Conservation (phyloP, 2,113 vertebrate genomes). For the Xenus cinereus region DNA sequence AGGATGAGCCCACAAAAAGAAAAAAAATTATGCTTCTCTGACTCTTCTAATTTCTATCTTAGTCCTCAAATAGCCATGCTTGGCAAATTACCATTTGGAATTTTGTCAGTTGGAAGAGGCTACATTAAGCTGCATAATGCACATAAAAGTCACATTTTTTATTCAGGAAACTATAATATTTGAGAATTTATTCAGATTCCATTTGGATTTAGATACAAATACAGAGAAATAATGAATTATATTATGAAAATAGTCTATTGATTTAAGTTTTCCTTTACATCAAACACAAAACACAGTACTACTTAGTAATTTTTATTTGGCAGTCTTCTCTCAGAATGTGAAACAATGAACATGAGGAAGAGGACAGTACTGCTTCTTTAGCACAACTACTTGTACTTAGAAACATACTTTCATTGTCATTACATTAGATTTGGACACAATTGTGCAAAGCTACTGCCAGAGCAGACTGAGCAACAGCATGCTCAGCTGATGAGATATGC, state of each 20-base stretch:
- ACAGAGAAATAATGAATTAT: not conserved
- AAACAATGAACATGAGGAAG: not conserved
- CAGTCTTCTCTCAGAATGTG: not conserved
- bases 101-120: not conserved
- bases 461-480: not conserved
- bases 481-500: not conserved
- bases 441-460: not conserved
- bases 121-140: not conserved
- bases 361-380: not conserved
- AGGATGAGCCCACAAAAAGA: not conserved
- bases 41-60: not conserved
- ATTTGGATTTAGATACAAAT: not conserved
- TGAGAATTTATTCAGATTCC: not conserved
- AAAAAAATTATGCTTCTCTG: not conserved
- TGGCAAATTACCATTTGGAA: not conserved
- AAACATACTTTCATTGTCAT: not conserved
- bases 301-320: not conserved
- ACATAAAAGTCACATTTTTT: not conserved
- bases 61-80: not conserved
- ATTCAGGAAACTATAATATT: not conserved
- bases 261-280: not conserved
- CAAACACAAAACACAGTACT: not conserved
- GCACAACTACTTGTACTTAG: not conserved
- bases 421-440: not conserved
- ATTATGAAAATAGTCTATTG: not conserved